Percentiles rank a stretch among this genome's conserved stretches.
These are phyloP conservation scores for Aurelia aurita complex sp. Pacific DNA, from an alignment of 30 jellyfish, hydroid and myxozoan genomes.

Conservation along the genomic window DNA sequence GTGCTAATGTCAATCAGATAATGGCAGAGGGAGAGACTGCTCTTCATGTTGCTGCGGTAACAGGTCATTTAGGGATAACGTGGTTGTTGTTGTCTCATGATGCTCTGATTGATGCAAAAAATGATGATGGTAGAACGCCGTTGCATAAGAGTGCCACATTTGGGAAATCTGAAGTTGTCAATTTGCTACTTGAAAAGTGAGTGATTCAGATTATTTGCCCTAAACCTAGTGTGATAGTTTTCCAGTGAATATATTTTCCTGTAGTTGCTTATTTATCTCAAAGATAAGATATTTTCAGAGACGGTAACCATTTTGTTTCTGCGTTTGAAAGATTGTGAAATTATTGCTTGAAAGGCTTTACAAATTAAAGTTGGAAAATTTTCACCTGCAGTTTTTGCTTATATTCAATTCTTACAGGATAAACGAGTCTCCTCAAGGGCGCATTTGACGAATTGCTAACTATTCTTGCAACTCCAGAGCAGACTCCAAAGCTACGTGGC, in stretches of 20 bases:
- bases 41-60: conserved; percentile 88
- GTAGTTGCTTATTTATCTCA: too few relatives aligned
- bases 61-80: conserved; percentile 76
- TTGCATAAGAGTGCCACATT: conserved; percentile 85
- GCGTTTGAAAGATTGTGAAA: too few relatives aligned
- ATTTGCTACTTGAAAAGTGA: conserved; percentile 69
- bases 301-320: neutral
- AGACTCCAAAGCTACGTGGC: too few relatives aligned
- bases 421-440: too few relatives aligned
- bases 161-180: conserved; percentile 69
- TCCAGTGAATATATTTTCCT: neutral
- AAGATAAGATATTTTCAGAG: neutral
- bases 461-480: too few relatives aligned
- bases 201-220: neutral
- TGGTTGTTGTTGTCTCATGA: conserved; percentile 75
- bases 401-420: too few relatives aligned
- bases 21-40: conserved; percentile 92
- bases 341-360: too few relatives aligned
- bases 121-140: conserved; percentile 85
- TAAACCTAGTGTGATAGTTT: neutral
- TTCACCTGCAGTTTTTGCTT: too few relatives aligned
- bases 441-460: too few relatives aligned
- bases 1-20: conserved; percentile 71
- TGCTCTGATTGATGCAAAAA: conserved; percentile 69
- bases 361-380: too few relatives aligned